A percentile compares a stretch with the other conserved stretches of the same genome.
Conservation (phyloP, 2,888 invertebrate genomes). For the Stictocephala bisonia region DNA sequence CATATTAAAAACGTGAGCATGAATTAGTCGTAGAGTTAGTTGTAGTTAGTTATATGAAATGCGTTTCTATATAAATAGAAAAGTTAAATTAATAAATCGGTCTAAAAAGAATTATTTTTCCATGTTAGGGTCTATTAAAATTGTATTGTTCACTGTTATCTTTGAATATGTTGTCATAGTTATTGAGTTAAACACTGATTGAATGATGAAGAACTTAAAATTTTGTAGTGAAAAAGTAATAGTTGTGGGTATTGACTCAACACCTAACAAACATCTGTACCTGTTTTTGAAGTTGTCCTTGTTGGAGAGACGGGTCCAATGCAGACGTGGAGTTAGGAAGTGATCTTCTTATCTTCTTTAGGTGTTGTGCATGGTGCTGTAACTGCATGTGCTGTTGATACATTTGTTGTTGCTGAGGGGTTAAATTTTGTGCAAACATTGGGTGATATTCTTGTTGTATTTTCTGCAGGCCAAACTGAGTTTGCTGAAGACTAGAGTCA, state of each 20-base stretch:
- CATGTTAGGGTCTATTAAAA: too few species aligned
- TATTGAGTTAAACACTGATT: too few species aligned
- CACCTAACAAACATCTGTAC: too few species aligned
- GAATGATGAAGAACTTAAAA: too few species aligned
- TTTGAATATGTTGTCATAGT: too few species aligned
- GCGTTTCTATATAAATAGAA: too few species aligned
- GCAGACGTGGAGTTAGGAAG: conserved; percentile 55
- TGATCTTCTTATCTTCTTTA: conserved; percentile 63
- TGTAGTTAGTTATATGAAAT: too few species aligned
- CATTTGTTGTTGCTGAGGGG: conserved; percentile 68
- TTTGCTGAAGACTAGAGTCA: conserved; percentile 63
- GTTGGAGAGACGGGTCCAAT: neutral
- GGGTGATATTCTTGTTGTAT: conserved; percentile 66
- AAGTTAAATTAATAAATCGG: too few species aligned
- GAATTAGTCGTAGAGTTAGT: too few species aligned
- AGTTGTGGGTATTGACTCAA: conserved; percentile 48
- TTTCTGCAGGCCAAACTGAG: conserved; percentile 64
- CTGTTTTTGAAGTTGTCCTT: conserved; percentile 50
- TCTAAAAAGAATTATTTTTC: too few species aligned
- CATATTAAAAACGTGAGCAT: too few species aligned
- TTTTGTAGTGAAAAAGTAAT: conserved; percentile 8
- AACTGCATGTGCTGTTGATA: conserved; percentile 60
- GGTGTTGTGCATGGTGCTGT: conserved; percentile 65
- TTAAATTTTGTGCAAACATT: conserved; percentile 68
- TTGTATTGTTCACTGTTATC: too few species aligned